phyloP scores from a whole-genome alignment of 1,140 invertebrate species.

The Monomorium pharaonis region DNA sequence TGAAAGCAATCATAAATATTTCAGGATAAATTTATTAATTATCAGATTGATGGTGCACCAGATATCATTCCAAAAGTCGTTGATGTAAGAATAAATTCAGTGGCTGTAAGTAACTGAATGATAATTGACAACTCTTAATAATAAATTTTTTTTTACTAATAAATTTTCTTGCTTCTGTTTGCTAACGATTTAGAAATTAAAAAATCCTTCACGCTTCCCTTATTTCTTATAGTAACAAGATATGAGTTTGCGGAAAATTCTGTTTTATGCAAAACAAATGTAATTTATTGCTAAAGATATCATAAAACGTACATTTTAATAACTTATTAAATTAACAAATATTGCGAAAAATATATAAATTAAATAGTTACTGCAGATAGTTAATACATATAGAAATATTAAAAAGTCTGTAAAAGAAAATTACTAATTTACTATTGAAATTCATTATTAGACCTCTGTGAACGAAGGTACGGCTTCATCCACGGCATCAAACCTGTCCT shows the following conservation, averaged over 20 bases:
- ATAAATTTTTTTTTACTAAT: slow-evolving; percentile 3
- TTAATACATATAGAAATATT: background rate
- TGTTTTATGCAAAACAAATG: background rate
- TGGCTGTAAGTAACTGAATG: slow-evolving; percentile 77
- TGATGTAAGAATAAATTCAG: slow-evolving; percentile 82
- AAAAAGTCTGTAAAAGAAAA: background rate
- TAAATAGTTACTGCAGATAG: background rate
- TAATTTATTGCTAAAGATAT: background rate
- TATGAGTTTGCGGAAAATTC: background rate
- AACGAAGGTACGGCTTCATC: slow-evolving; percentile 70
- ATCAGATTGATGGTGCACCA: slow-evolving; percentile 78
- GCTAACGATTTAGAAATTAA: background rate
- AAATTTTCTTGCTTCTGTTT: background rate
- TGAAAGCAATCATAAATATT: slow-evolving; percentile 60
- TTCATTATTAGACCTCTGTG: slow-evolving; percentile 67
- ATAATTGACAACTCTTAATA: slow-evolving; percentile 1
- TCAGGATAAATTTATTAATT: slow-evolving; percentile 84
- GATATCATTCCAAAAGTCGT: slow-evolving; percentile 77
- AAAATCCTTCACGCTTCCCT: background rate
- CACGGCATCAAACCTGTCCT: slow-evolving; percentile 63
- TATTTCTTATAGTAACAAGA: background rate
- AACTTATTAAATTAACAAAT: background rate
- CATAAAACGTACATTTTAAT: background rate
- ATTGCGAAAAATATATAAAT: background rate
- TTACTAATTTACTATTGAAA: background rate